A percentile compares a stretch with the other conserved stretches of the same genome.
Conservation (phyloP, 23 tunicate species). For the Oikopleura albicans region DNA sequence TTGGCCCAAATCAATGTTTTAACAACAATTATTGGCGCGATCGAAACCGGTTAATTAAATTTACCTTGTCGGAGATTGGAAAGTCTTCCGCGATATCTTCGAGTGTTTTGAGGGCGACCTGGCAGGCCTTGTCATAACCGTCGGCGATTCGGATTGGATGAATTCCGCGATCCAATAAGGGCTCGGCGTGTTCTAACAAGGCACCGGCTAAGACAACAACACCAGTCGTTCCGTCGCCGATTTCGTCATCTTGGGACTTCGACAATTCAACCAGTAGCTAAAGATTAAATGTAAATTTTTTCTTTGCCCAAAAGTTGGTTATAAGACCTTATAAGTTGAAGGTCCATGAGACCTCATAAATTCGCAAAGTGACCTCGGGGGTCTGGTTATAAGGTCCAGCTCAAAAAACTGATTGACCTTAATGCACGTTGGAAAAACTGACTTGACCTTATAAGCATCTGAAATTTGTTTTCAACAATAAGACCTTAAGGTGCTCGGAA, state of each 20-base stretch:
- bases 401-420: no score
- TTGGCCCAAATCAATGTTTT: no score
- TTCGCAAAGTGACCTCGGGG: no score
- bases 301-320: no score
- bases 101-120: slow-evolving; percentile 53
- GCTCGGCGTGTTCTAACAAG: slow-evolving; percentile 89
- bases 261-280: slow-evolving; percentile 78
- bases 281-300: background rate
- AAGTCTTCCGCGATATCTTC: slow-evolving; percentile 71
- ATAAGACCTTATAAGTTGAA: no score
- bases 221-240: slow-evolving; percentile 99
- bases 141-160: slow-evolving; percentile 96
- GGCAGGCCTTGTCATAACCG: slow-evolving; percentile 86
- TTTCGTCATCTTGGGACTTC: slow-evolving; percentile 99
- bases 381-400: no score
- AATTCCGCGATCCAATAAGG: slow-evolving; percentile 76
- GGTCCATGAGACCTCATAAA: no score
- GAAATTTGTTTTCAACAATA: no score
- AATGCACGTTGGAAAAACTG: no score
- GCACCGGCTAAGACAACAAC: slow-evolving; percentile 99
- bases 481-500: no score
- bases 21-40: background rate
- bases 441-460: no score
- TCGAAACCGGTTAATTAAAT: slow-evolving; percentile 30
- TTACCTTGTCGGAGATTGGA: slow-evolving; percentile 39